These are phyloP conservation scores for Polyommatus iphigenia DNA, from an alignment of 2,888 invertebrate species.

Conservation along the genomic window DNA sequence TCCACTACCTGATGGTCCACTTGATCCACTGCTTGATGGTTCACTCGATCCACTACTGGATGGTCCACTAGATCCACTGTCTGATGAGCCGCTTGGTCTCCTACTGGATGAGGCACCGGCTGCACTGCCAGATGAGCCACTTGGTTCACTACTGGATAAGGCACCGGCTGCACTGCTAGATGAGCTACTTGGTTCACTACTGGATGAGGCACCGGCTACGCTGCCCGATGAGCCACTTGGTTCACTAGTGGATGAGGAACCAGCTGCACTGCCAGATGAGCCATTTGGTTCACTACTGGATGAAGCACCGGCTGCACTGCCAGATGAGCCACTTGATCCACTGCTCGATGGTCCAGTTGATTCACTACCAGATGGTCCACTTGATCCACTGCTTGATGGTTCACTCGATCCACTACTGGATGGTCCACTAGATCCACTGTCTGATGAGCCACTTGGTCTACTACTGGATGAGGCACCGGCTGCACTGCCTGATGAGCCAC, in stretches of 20 bases:
- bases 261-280: not conserved
- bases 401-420: constrained; percentile 2
- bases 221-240: constrained; percentile 36
- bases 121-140: not conserved
- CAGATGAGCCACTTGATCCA: constrained; percentile 22
- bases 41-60: not conserved
- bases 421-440: too few species aligned
- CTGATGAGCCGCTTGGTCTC: not conserved
- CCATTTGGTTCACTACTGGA: not conserved
- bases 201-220: not conserved
- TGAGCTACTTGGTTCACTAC: constrained; percentile 35
- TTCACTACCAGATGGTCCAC: not conserved
- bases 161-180: constrained; percentile 27
- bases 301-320: not conserved
- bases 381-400: constrained; percentile 38
- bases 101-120: not conserved
- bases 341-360: not conserved
- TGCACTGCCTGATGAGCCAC: not conserved
- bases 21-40: too few species aligned
- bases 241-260: not conserved
- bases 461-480: too few species aligned
- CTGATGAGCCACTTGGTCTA: too few species aligned
- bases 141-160: too few species aligned
- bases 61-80: not conserved
- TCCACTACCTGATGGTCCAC: too few species aligned